Evolutionary conservation across 2,888 invertebrate genomes (phyloP), one percentile per base, ranked within the genome.

Genomic region (Ditula angustiorana): DNA sequence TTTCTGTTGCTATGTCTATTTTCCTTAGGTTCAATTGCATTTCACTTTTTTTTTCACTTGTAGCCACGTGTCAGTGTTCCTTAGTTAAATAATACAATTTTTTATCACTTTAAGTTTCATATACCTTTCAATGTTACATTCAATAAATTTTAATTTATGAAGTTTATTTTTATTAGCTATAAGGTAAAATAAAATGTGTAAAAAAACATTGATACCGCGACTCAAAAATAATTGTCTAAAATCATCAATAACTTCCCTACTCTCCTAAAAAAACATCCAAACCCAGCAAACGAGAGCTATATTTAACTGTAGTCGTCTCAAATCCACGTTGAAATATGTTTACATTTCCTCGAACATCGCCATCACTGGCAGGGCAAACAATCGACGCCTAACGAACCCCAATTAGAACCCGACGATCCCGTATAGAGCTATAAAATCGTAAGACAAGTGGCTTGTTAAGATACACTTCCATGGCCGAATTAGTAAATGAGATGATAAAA

Each of bases 321-420:
- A 58, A 64, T 58, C 35, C 53, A 46, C 49, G 37, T 46, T 30
- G 46, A 53, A 58, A 53, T 53, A 52, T 61, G 58, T 66, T 66
- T 66, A 57, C 61, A 46, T 62, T 62, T 30, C 35, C 57, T n/a
- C 55, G 24, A 55, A 47, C 53, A 46, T 33, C 23, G 50, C 33
- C 49, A 57, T 52, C 63, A 58, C 59, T 60, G 44, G 53, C 70
- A 66, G 67, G 73, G 70, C 82, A 85, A 86, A 86, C 87, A 87
- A 86, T 86, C 74, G 80, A 64, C 68, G 67, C 69, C 81, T 87
- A 88, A 88, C 84, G 85, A 87, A 83, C 83, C 81, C 85, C 85
- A 88, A 87, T 88, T 87, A 87, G 81, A 74, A 64, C 64, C 71
- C 64, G 66, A 68, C 62, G 65, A 68, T 50, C 37, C 19, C 56